Evolutionary conservation across 2,797 vertebrate genomes (phyloP).

Genomic region (Rhinatrema bivittatum): DNA sequence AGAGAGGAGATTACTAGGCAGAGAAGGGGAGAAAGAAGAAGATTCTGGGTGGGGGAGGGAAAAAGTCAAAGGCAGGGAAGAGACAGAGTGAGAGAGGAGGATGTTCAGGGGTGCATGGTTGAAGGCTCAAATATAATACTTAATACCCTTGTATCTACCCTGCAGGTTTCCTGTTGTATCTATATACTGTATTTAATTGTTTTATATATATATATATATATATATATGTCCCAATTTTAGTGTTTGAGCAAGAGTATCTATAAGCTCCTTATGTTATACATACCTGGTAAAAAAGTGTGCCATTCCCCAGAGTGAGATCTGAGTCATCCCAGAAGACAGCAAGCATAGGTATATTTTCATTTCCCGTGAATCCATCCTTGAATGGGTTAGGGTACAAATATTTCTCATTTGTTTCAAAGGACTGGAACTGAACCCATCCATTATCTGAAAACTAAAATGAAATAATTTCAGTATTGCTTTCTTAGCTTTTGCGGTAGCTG

Average conservation of each 20-base stretch:
- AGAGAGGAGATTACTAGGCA: no score
- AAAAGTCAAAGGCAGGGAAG: no score
- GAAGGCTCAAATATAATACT: no score
- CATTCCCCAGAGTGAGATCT: conserved; percentile 60
- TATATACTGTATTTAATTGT: no score
- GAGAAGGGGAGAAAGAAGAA: no score
- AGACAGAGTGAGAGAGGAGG: neutral
- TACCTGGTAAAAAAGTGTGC: conserved; percentile 65
- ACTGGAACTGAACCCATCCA: conserved; percentile 68
- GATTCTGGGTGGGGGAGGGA: no score
- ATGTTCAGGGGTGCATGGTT: neutral
- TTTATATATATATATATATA: neutral
- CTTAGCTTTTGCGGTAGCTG: no score
- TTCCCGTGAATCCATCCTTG: conserved; percentile 46
- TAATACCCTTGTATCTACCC: no score
- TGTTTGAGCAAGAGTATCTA: neutral
- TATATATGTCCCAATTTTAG: neutral
- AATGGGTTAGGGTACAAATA: conserved; percentile 55
- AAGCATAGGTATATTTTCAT: conserved; percentile 52
- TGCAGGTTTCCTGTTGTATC: no score
- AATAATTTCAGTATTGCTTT: no score
- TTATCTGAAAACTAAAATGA: conserved; percentile 69
- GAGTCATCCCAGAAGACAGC: conserved; percentile 75
- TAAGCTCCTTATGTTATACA: neutral
- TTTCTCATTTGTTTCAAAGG: conserved; percentile 56